Base-by-base conservation (phyloP, 2,888 invertebrate genomes). In the Dexiosoma caninum region DNA sequence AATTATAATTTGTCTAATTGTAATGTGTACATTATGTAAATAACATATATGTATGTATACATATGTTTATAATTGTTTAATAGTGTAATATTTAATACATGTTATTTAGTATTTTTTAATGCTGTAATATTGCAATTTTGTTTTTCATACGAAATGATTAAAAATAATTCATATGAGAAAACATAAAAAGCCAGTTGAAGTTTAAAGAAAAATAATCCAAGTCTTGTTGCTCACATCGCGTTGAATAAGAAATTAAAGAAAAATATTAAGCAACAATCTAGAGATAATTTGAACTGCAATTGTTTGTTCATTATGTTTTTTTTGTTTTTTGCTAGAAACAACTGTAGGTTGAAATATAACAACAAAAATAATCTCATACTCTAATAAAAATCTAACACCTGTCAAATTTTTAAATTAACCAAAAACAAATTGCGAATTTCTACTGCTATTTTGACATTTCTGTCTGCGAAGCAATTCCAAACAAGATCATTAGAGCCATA, bases 201-300 rank as follows among this genome's bases (percentile, higher is more conserved):
- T 37, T 14, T 19, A 51, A 40, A 40, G 30, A 62, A 44, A 55
- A 46, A 55, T n/a, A 14, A 27, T n/a, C 2, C 46, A 37, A 46
- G 19, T 46, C 30, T 23, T 23, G 46, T 57, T 64, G 46, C 49
- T 16, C 30, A 37, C 23, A 51, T 9, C 19, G n/a, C 53, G 19
- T 32, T 72, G 66, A 40, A 30, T 55, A 27, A 64, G 32, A 62
- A 32, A 32, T 40, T 44, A 62, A 40, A 32, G 44, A 64, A 46
- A 57, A 66, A 66, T 19, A 40, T 74, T 66, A 66, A 66, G 66
- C 57, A 75, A 66, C 46, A 42, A 9, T 71, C 7, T 40, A 21
- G 8, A 16, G 57, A 74, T 40, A 55, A 66, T 55, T 46, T 16
- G 10, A 49, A 16, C 21, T 37, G 57, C 40, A 46, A n/a, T n/a